These are phyloP conservation scores for Caenorhabditis wallacei DNA, from an alignment of 2,888 invertebrate genomes.

Conservation along the genomic window DNA sequence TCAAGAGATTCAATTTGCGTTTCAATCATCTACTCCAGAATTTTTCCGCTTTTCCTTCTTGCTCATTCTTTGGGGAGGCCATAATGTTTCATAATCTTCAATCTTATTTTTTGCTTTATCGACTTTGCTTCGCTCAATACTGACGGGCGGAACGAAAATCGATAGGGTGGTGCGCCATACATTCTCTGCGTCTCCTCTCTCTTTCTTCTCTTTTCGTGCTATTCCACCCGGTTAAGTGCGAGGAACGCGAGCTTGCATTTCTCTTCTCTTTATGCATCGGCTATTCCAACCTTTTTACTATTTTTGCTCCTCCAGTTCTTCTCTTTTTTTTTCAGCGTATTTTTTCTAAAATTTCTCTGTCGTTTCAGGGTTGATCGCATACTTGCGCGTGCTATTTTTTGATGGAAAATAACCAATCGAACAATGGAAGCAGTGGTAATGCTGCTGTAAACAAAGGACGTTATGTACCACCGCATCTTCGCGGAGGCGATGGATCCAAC, in stretches of 20 bases:
- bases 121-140: background rate
- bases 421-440: slow-evolving; percentile 75
- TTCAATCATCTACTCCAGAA: too few species aligned
- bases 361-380: slow-evolving; percentile 66
- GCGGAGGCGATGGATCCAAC: slow-evolving; percentile 63
- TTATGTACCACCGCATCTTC: slow-evolving; percentile 80
- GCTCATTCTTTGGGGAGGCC: too few species aligned
- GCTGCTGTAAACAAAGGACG: slow-evolving; percentile 73
- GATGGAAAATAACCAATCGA: slow-evolving; percentile 75
- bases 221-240: slow-evolving; percentile 19
- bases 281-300: slow-evolving; percentile 21
- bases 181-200: slow-evolving; percentile 24
- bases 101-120: background rate
- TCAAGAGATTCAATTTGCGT: too few species aligned
- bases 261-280: background rate
- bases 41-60: too few species aligned
- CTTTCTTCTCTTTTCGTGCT: background rate
- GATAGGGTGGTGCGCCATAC: slow-evolving; percentile 41
- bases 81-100: background rate
- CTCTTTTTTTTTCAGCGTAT: background rate
- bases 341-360: background rate
- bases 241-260: slow-evolving; percentile 29
- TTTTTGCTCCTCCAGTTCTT: background rate
- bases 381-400: slow-evolving; percentile 71
- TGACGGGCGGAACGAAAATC: slow-evolving; percentile 35